These are phyloP conservation scores for Anarhynchus alexandrinus DNA, from an alignment of 2,113 vertebrate genomes.

Conservation along the genomic window DNA sequence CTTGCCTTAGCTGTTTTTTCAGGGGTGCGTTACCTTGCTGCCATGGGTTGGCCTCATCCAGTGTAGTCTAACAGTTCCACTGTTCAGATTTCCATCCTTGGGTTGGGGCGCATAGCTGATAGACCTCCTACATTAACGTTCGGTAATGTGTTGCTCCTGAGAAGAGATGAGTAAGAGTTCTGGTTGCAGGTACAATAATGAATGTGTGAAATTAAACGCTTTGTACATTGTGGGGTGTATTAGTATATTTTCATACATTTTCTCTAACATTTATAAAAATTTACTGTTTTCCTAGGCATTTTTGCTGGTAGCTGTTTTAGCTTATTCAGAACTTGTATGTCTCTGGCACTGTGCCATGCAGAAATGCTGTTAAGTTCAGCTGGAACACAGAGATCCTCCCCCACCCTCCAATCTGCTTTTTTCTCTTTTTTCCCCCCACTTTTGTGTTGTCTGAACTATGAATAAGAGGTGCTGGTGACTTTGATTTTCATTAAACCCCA, in stretches of 20 bases:
- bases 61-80: neutral
- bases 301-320: neutral
- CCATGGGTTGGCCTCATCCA: neutral
- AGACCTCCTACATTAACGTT: rapidly evolving
- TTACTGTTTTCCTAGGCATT: neutral
- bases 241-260: neutral
- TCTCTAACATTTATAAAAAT: neutral
- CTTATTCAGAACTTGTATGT: neutral
- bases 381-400: neutral
- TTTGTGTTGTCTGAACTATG: neutral
- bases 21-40: neutral
- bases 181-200: neutral
- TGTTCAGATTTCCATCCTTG: neutral
- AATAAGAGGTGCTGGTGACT: neutral
- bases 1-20: neutral
- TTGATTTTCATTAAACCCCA: neutral
- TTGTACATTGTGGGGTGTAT: neutral
- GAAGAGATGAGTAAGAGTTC: neutral
- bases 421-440: rapidly evolving
- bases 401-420: neutral
- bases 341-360: neutral
- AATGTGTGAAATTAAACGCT: neutral
- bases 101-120: rapidly evolving
- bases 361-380: neutral
- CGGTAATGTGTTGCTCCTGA: neutral